Evolutionary conservation across 2,113 vertebrate genomes (phyloP).

Genomic region (Apeltes quadracus): DNA sequence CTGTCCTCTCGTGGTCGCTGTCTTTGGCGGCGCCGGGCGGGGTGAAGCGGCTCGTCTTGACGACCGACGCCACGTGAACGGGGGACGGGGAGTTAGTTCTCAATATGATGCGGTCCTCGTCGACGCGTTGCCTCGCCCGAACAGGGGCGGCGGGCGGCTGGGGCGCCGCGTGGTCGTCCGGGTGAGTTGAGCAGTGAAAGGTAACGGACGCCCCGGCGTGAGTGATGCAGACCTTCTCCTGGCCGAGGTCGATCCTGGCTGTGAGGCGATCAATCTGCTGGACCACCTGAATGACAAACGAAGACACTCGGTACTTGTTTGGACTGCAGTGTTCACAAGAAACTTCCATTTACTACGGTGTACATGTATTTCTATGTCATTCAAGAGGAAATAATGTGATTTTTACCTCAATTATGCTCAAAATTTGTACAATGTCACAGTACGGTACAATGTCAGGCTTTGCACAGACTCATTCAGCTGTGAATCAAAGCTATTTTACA

Average conservation of each 20-base stretch:
- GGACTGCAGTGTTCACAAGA: neutral
- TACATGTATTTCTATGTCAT: neutral
- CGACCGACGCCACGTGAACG: slow-evolving; percentile 68
- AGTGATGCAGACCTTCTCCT: slow-evolving; percentile 43
- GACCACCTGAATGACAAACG: slow-evolving; percentile 78
- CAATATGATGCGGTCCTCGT: slow-evolving; percentile 62
- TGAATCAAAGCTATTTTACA: slow-evolving; percentile 58
- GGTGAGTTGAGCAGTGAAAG: slow-evolving; percentile 36
- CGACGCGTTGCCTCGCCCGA: neutral
- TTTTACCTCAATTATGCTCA: neutral
- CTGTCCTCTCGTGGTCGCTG: slow-evolving; percentile 23
- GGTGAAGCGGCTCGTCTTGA: slow-evolving; percentile 71
- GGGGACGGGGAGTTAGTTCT: slow-evolving; percentile 72
- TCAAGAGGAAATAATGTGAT: neutral
- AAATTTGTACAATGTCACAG: neutral
- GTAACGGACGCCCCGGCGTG: slow-evolving; percentile 22
- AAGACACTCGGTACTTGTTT: slow-evolving; percentile 22
- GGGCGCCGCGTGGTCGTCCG: slow-evolving; percentile 41
- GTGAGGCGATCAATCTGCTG: slow-evolving; percentile 82
- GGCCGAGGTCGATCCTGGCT: slow-evolving; percentile 74
- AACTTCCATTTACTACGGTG: neutral
- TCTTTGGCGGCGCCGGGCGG: slow-evolving; percentile 46
- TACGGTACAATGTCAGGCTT: slow-evolving; percentile 8
- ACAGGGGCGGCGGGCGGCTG: slow-evolving; percentile 8
- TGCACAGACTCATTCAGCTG: slow-evolving; percentile 27